These are phyloP conservation scores for Scomber scombrus DNA, from an alignment of 2,113 vertebrate genomes.

Conservation along the genomic window DNA sequence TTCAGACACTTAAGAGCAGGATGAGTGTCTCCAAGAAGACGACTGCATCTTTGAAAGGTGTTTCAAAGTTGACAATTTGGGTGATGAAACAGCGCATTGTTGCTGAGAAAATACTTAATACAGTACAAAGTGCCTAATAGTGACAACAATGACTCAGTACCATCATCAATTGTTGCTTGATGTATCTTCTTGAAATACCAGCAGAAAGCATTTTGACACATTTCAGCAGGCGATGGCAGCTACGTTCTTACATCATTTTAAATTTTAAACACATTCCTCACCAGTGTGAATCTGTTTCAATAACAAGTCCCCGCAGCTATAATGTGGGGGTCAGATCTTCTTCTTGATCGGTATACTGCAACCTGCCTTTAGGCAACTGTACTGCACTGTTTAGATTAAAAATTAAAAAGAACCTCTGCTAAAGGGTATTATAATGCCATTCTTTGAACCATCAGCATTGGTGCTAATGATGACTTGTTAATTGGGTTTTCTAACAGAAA, in stretches of 20 bases:
- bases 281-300: background rate
- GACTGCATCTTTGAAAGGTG: conserved; percentile 13
- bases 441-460: conserved; percentile 37
- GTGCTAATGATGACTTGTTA: conserved; percentile 61
- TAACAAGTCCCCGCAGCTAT: conserved; percentile 6
- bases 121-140: background rate
- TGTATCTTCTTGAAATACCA: conserved; percentile 31
- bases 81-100: conserved; percentile 13
- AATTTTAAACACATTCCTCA: background rate
- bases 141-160: conserved; percentile 39
- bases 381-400: conserved; percentile 13
- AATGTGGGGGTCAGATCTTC: conserved; percentile 16
- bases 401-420: background rate
- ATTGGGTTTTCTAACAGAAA: conserved; percentile 65
- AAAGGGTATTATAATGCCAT: conserved; percentile 23
- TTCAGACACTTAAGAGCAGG: conserved; percentile 3
- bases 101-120: conserved; percentile 26
- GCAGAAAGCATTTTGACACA: conserved; percentile 14
- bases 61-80: conserved; percentile 24
- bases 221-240: conserved; percentile 13
- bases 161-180: conserved; percentile 30
- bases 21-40: conserved; percentile 10
- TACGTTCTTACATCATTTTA: background rate
- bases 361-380: conserved; percentile 18
- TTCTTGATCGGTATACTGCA: background rate